phyloP scores from a whole-genome alignment of 2,113 vertebrate species.

The Hipposideros armiger region DNA sequence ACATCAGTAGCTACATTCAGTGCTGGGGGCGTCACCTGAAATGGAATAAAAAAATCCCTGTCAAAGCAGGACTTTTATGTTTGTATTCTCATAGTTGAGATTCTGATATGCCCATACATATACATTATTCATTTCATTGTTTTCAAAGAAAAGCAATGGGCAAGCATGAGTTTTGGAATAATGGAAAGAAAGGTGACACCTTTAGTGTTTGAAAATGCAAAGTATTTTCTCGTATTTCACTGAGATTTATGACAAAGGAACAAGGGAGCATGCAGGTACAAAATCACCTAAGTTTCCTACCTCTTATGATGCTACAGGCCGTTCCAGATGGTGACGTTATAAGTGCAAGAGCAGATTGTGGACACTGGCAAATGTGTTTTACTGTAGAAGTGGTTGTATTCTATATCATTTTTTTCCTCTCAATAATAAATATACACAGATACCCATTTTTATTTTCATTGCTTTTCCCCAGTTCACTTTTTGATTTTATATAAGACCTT shows the following conservation, averaged over 20 bases:
- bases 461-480: not conserved
- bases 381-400: not conserved
- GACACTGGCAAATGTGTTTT: not conserved
- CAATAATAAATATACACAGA: not conserved
- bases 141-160: not conserved
- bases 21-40: not conserved
- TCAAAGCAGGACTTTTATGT: not conserved
- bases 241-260: not conserved
- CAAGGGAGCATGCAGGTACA: not conserved
- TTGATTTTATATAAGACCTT: not conserved
- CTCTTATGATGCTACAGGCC: not conserved
- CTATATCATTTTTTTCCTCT: not conserved
- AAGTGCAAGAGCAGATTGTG: not conserved
- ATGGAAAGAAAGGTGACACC: not conserved
- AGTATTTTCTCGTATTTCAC: not conserved
- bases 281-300: not conserved
- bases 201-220: not conserved
- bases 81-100: not conserved
- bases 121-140: not conserved
- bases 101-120: not conserved
- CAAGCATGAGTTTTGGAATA: not conserved
- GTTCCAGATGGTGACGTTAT: accelerated
- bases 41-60: not conserved
- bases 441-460: not conserved
- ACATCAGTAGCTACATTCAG: not conserved